A percentile compares a stretch with the other conserved stretches of the same genome.
Evolutionary conservation across 2,797 vertebrate species (phyloP).

Genomic region (Coccyzus lansbergi): DNA sequence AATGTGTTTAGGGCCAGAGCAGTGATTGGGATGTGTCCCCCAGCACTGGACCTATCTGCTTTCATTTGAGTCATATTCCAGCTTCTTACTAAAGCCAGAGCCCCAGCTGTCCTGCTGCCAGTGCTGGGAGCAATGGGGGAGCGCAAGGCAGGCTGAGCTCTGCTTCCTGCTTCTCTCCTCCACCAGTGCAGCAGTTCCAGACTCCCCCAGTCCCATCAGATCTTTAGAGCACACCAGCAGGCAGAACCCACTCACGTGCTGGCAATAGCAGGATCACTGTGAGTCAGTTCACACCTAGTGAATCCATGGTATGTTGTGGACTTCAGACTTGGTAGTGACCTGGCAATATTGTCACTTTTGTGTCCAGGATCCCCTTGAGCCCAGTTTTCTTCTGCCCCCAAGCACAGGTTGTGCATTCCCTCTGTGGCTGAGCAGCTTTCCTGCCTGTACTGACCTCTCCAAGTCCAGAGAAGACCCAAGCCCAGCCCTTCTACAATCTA

Average conservation of each 20-base stretch:
- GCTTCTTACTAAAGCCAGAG: neutral
- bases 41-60: neutral
- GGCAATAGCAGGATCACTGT: fast-evolving
- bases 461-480: neutral
- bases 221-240: fast-evolving
- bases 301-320: fast-evolving
- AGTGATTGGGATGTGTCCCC: neutral
- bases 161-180: neutral
- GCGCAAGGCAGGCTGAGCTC: neutral
- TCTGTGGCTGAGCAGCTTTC: neutral
- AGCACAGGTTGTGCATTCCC: fast-evolving
- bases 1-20: slow-evolving; percentile 30
- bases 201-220: fast-evolving
- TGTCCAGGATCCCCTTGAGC: neutral
- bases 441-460: neutral
- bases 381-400: neutral
- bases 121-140: neutral
- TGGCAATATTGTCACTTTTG: fast-evolving
- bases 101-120: neutral
- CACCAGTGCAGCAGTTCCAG: fast-evolving
- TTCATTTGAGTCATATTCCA: neutral
- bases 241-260: fast-evolving
- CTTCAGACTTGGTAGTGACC: neutral
- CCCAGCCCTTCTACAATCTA: neutral
- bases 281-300: fast-evolving